A percentile compares a stretch with the other conserved stretches of the same genome.
Evolutionary conservation across 2,797 vertebrate species (phyloP).

Genomic region (Melopsittacus undulatus): DNA sequence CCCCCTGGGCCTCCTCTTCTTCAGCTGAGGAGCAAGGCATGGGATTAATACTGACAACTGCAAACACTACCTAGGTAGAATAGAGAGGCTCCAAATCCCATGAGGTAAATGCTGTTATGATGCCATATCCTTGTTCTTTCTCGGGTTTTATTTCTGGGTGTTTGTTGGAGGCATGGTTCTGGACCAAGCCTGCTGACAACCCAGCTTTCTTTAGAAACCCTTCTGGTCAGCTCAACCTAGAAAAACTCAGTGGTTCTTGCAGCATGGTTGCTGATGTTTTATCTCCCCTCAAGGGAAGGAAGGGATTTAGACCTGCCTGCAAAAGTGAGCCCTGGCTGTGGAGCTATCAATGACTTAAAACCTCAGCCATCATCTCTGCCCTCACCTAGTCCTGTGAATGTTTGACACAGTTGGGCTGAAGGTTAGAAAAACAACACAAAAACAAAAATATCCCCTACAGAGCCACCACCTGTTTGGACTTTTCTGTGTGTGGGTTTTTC

Average conservation of each 20-base stretch:
- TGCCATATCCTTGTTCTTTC: neutral
- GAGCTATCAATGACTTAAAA: neutral
- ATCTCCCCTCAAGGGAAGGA: rapidly evolving
- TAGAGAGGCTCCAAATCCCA: neutral
- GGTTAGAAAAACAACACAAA: neutral
- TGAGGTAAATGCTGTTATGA: neutral
- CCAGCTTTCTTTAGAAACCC: neutral
- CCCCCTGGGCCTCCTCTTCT: neutral
- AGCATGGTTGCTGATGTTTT: neutral
- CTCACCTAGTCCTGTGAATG: neutral
- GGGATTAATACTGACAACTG: neutral
- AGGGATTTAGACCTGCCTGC: neutral
- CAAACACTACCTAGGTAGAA: neutral
- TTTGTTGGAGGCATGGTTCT: neutral
- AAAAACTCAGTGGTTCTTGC: neutral
- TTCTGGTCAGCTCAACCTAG: neutral
- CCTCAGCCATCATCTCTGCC: neutral
- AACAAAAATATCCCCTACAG: rapidly evolving
- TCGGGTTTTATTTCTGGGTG: neutral
- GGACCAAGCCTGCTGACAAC: neutral
- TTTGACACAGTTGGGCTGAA: neutral
- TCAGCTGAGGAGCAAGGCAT: neutral
- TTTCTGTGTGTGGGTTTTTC: neutral
- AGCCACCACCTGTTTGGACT: neutral
- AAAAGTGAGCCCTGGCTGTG: rapidly evolving